These are phyloP conservation scores for Rhamphomyia laevipes DNA, from an alignment of 2,888 invertebrate species.

Conservation along the genomic window DNA sequence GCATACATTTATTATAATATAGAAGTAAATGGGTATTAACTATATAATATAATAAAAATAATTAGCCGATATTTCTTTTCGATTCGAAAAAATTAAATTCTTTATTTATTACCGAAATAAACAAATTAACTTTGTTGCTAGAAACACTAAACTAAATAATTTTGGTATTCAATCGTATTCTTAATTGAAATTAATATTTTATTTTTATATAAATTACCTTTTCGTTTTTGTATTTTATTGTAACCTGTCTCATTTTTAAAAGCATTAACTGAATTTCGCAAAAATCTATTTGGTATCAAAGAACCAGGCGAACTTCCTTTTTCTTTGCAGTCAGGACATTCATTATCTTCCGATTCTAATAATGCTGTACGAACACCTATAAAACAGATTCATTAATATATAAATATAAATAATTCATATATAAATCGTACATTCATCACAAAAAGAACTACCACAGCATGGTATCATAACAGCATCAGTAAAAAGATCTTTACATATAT, in stretches of 20 bases:
- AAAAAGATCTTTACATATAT: constrained; percentile 82
- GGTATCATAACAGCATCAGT: constrained; percentile 96
- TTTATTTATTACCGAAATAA: no score
- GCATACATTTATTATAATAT: no score
- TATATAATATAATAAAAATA: no score
- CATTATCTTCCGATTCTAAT: constrained; percentile 86
- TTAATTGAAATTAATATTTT: neutral
- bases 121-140: no score
- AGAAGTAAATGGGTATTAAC: no score
- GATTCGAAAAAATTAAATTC: no score
- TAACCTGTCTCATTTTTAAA: constrained; percentile 90
- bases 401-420: neutral
- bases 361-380: constrained; percentile 77
- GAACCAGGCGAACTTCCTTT: constrained; percentile 87
- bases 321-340: constrained; percentile 90
- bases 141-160: no score
- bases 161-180: neutral
- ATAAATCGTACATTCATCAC: constrained; percentile 79
- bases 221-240: constrained; percentile 39
- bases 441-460: constrained; percentile 96
- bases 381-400: constrained; percentile 11
- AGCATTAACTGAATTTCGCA: constrained; percentile 76
- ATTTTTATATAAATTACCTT: constrained; percentile 5
- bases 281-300: constrained; percentile 82
- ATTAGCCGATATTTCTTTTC: no score